Evolutionary conservation across 1,140 invertebrate genomes (phyloP).

Genomic region (Tachypleus tridentatus): DNA sequence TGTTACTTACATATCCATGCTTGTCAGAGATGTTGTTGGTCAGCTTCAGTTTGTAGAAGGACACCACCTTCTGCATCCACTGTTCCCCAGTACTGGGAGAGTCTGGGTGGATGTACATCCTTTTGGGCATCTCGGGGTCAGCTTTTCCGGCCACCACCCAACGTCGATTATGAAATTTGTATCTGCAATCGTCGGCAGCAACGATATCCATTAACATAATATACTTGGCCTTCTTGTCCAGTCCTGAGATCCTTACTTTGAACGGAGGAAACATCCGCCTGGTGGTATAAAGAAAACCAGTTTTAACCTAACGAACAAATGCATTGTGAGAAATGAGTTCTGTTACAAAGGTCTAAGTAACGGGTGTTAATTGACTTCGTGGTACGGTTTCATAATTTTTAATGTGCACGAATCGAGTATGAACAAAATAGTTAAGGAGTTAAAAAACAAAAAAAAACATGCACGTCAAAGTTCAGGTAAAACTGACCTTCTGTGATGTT

Average conservation of each 20-base stretch:
- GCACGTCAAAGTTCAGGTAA: too few relatives aligned
- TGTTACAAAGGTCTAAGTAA: too few relatives aligned
- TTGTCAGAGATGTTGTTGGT: constrained; percentile 78
- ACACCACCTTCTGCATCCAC: constrained; percentile 71
- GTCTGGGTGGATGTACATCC: constrained; percentile 73
- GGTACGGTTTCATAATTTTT: too few relatives aligned
- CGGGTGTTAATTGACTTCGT: too few relatives aligned
- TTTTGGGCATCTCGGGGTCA: constrained; percentile 59
- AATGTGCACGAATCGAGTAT: too few relatives aligned
- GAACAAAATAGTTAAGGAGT: too few relatives aligned
- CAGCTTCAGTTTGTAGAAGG: constrained; percentile 73
- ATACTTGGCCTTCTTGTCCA: constrained; percentile 37
- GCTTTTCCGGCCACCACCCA: constrained; percentile 99
- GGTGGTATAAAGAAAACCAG: constrained; percentile 23
- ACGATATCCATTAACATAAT: constrained; percentile 63
- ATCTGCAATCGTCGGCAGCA: constrained; percentile 91
- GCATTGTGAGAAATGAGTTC: too few relatives aligned
- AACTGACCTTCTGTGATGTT: too few relatives aligned
- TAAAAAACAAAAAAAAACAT: too few relatives aligned
- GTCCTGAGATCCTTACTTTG: constrained; percentile 45
- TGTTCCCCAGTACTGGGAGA: constrained; percentile 66
- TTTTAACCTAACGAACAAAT: too few relatives aligned
- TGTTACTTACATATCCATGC: constrained; percentile 59
- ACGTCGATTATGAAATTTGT: constrained; percentile 97
- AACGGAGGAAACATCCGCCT: constrained; percentile 48